Base-by-base conservation (phyloP, 2,113 vertebrate genomes). In the Pollimyrus isidori region DNA sequence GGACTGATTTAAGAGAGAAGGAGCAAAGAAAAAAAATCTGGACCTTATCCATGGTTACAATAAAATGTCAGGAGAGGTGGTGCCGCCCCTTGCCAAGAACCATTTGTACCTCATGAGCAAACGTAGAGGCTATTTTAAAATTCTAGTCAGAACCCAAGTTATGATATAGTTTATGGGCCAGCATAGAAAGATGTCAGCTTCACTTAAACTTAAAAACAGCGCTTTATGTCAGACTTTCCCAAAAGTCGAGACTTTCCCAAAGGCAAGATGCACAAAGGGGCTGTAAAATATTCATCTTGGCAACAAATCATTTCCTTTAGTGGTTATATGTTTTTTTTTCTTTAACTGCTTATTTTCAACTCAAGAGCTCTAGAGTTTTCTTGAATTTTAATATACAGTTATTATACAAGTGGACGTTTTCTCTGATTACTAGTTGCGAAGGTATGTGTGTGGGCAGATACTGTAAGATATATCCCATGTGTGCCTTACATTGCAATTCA, bases 131-230 rank as follows among this genome's bases (percentile, higher is more conserved):
- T 84, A 82, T 89, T 89, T 91, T 90, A 91, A 91, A 91, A 90
- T 92, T 92, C 90, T 91, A 83, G 87, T 87, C 87, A 88, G 89
- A 89, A 91, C 89, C 92, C 88, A 91, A 86, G 85, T 89, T 89
- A 89, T 76, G 87, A 45, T 11, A 45, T 39, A 88, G 91, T 92
- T 91, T 42, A 91, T 90, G 83, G 90, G 89, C 65, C 48, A 42
- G 82, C 86, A 88, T 86, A 88, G 87, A 62, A 91, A 56, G 90
- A 88, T 80, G 58, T 87, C 73, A 65, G 9, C 76, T 89, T 91
- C 89, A 86, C 87, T 89, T 53, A 88, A 85, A 88, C 89, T 91
- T 53, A 86, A 86, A 69, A 82, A 42, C 46, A 42, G 88, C 88
- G 88, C 91, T 91, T 91, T 91, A 91, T 91, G 89, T 87, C 86